A percentile compares a stretch with the other conserved stretches of the same genome.
phyloP scores from a whole-genome alignment of 2,888 invertebrate species.

The Cerastis rubricosa region DNA sequence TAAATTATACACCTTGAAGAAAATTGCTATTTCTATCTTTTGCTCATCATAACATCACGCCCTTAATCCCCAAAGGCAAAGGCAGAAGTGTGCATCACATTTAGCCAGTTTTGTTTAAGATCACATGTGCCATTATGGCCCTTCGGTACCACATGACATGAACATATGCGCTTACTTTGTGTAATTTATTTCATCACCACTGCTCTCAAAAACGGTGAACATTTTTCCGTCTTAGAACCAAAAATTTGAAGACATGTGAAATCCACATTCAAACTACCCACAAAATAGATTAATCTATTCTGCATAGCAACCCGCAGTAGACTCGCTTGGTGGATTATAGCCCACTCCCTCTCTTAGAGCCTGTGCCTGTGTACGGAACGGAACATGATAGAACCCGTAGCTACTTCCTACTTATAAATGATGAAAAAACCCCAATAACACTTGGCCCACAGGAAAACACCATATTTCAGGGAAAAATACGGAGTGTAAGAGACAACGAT shows the following conservation, averaged over 20 bases:
- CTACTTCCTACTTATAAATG: not conserved
- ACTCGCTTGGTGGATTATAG: not conserved
- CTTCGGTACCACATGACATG: too few relatives aligned
- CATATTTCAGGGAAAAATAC: not conserved
- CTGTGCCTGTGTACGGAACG: too few relatives aligned
- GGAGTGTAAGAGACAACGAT: too few relatives aligned
- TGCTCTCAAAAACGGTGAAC: not conserved
- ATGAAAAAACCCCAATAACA: not conserved
- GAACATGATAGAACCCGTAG: too few relatives aligned
- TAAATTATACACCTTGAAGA: slow-evolving; percentile 79
- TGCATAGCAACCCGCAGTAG: not conserved
- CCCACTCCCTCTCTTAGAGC: not conserved
- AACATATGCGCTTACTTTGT: not conserved
- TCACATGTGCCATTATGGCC: not conserved
- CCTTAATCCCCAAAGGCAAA: not conserved
- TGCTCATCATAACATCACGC: slow-evolving; percentile 19
- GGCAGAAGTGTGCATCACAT: not conserved
- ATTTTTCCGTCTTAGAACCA: not conserved
- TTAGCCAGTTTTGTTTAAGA: not conserved
- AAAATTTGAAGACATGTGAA: not conserved
- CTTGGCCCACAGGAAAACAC: not conserved
- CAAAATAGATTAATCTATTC: too few relatives aligned
- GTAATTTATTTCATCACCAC: not conserved
- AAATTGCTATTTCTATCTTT: slow-evolving; percentile 71
- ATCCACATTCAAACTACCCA: too few relatives aligned